Base-by-base conservation (phyloP, 2,113 vertebrate genomes). In the Etia nguti region DNA sequence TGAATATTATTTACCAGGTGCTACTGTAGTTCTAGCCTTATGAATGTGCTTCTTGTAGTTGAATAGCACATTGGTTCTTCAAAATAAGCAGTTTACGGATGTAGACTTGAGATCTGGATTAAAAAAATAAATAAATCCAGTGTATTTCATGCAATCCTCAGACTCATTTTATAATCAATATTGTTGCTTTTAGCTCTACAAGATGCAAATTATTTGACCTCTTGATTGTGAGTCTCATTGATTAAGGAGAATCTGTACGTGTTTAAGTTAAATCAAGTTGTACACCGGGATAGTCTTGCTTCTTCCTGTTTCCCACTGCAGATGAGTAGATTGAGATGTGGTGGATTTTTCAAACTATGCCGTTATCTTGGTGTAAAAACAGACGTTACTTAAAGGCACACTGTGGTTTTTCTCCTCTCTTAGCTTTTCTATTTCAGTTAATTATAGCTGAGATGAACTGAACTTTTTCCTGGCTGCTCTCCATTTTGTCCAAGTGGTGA, bases 401-500 rank as follows among this genome's bases (percentile, higher is more conserved):
- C 2, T 77, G 3, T 18, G 10, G 4, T 82, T 46, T 26, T 24
- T 62, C 31, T 57, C 34, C 36, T 57, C 34, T 84, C n/a, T 29
- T 43, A 22, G 22, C 36, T 60, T 55, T 79, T 65, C 54, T 43
- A 46, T 86, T 80, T 85, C 24, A 82, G 79, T 79, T 83, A 81
- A 85, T 77, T 86, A 80, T 85, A 89, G 57, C 75, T 7, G 22
- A 52, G 54, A 20, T 81, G 38, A 46, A 3, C 12, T 80, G 31
- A 56, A 22, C 8, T 85, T 83, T 70, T 80, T 90, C 70, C 29
- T 85, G 88, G 86, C 84, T 82, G 57, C 24, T 65, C 57, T 87
- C 65, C 86, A 88, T 79, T 57, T 81, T 84, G 60, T 59, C 26
- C 50, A 43, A 48, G 81, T 59, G 83, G 56, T 92, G 62, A 92